Conservation (phyloP, 2,797 vertebrate species). For the Holocentrus rufus region DNA sequence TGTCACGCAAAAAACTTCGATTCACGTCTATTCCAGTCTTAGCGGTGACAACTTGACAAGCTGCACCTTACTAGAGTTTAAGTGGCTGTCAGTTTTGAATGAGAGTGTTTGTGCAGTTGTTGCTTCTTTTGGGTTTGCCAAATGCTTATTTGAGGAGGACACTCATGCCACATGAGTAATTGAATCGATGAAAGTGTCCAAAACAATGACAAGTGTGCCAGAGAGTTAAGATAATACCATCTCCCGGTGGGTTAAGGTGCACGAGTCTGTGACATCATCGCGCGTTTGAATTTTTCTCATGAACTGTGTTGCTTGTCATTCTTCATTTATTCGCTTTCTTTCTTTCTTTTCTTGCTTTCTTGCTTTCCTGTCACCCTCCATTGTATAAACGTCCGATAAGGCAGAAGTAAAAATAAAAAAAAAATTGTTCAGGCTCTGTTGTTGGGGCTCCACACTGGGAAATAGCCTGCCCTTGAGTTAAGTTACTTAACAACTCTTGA, state of each 20-base stretch:
- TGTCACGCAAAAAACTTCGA: too few relatives aligned
- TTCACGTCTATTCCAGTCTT: background rate
- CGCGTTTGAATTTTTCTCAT: background rate
- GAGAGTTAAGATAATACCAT: background rate
- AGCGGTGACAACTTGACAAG: background rate
- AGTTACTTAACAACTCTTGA: constrained; percentile 22
- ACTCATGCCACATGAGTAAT: background rate
- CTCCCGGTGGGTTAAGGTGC: too few relatives aligned
- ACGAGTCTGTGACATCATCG: background rate
- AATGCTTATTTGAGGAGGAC: background rate
- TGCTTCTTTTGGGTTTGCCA: background rate
- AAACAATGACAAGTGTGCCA: background rate
- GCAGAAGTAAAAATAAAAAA: background rate
- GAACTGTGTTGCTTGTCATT: background rate
- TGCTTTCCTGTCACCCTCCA: background rate
- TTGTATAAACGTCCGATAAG: background rate
- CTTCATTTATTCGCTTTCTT: too few relatives aligned
- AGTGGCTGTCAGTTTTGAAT: background rate
- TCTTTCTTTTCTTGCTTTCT: background rate
- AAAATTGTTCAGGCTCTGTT: background rate
- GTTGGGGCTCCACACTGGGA: constrained; percentile 5
- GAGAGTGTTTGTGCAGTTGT: constrained; percentile 1
- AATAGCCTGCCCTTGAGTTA: background rate
- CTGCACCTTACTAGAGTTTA: background rate
- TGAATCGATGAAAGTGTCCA: background rate